These are phyloP conservation scores for Gnathonemus echidnorhynchus DNA, from an alignment of 2,113 vertebrate genomes.

Conservation along the genomic window DNA sequence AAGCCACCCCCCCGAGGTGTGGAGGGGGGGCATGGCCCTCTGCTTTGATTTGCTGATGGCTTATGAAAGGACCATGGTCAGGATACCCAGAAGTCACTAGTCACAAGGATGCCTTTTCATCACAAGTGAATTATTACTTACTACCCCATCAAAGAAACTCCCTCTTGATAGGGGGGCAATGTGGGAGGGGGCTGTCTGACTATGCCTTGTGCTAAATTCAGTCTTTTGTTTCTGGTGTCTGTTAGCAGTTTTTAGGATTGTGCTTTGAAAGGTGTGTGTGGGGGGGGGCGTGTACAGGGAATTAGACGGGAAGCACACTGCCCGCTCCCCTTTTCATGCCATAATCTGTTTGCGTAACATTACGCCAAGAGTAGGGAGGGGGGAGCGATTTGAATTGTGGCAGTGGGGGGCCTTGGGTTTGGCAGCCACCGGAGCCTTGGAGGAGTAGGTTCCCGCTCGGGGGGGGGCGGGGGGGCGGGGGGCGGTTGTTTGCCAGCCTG, in stretches of 20 bases:
- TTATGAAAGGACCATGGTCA: constrained; percentile 31
- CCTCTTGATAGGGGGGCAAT: not conserved
- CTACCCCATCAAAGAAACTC: constrained; percentile 23
- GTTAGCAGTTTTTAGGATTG: not conserved
- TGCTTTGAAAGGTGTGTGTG: not conserved
- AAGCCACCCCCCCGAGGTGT: not conserved
- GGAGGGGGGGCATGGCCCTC: constrained; percentile 9
- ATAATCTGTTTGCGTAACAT: not conserved
- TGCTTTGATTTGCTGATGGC: constrained; percentile 31
- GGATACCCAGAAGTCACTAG: not conserved
- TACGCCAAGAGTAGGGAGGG: not conserved
- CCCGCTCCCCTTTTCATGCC: not conserved
- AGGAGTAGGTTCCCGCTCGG: not conserved
- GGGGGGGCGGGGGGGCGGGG: not conserved
- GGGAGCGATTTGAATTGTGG: not conserved
- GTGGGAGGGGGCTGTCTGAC: not conserved
- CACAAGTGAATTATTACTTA: constrained; percentile 14
- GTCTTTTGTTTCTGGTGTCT: not conserved
- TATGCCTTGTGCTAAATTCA: not conserved
- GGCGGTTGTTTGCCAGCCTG: not conserved
- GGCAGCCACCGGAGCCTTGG: not conserved
- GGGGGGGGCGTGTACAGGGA: not conserved
- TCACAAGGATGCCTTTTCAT: constrained; percentile 13
- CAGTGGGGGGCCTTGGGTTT: not conserved
- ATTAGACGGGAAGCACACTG: not conserved